phyloP scores from a whole-genome alignment of 2,797 vertebrate species.

The Cossypha niveicapilla region DNA sequence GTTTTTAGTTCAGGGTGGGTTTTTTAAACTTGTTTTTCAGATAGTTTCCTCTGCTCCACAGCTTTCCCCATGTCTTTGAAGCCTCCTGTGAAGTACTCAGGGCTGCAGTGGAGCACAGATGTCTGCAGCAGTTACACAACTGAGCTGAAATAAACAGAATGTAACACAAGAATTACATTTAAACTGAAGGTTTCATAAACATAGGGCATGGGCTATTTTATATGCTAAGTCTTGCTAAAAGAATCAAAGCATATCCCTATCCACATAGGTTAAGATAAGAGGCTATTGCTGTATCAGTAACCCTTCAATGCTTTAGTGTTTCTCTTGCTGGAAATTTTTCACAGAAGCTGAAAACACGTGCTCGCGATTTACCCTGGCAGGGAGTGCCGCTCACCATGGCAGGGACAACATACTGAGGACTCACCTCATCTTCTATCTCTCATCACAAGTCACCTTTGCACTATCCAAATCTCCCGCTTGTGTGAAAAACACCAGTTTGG shows the following conservation, averaged over 20 bases:
- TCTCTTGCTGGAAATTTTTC: neutral
- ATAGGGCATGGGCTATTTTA: neutral
- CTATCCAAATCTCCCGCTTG: neutral
- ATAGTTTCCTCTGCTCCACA: neutral
- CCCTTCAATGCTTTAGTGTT: neutral
- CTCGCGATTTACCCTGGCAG: neutral
- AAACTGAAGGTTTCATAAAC: neutral
- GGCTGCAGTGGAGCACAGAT: neutral
- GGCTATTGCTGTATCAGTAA: neutral
- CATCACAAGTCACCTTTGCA: rapidly evolving
- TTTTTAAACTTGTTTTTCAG: neutral
- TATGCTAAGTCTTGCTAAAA: neutral
- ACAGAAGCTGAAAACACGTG: rapidly evolving
- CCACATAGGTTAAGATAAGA: neutral
- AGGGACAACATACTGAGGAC: rapidly evolving
- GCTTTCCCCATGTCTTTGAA: neutral
- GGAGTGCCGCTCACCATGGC: rapidly evolving
- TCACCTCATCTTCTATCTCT: neutral
- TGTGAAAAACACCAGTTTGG: neutral
- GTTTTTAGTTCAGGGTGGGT: rapidly evolving
- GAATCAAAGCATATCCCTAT: neutral
- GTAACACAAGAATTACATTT: neutral
- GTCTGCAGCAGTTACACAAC: neutral
- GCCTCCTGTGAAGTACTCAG: rapidly evolving
- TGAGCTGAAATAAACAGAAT: neutral